Conservation (phyloP, 2,888 invertebrate genomes). For the Drosophila falleni region DNA sequence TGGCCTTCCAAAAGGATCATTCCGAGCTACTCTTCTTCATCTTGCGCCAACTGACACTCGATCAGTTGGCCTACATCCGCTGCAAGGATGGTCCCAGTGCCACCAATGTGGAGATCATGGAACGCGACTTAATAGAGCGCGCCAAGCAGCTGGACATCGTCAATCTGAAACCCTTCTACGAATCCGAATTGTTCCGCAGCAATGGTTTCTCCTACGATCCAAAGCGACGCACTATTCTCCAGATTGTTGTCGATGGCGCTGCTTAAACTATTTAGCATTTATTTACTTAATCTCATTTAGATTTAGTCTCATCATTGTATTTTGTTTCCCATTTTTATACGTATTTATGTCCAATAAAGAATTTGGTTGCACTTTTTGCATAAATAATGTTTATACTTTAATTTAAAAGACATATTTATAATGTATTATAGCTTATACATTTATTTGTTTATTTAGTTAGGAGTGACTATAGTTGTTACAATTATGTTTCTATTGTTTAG, state of each 20-base stretch:
- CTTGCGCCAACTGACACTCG: slow-evolving; percentile 95
- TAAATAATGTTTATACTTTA: background rate
- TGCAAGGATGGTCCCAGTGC: slow-evolving; percentile 89
- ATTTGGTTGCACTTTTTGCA: slow-evolving; percentile 13
- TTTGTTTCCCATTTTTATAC: slow-evolving; percentile 35
- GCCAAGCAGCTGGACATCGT: slow-evolving; percentile 96
- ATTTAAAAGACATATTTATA: background rate
- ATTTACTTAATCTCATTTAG: slow-evolving; percentile 52
- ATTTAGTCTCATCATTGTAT: slow-evolving; percentile 22
- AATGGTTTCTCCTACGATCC: slow-evolving; percentile 95
- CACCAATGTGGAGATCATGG: slow-evolving; percentile 92
- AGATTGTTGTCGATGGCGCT: slow-evolving; percentile 89
- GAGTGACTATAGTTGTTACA: background rate
- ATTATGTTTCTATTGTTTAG: background rate
- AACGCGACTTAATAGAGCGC: slow-evolving; percentile 93
- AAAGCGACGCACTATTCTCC: slow-evolving; percentile 93
- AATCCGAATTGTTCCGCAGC: slow-evolving; percentile 94
- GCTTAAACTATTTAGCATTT: slow-evolving; percentile 50
- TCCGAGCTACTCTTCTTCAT: slow-evolving; percentile 98
- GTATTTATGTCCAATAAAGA: slow-evolving; percentile 49
- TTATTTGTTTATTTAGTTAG: background rate
- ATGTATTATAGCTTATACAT: background rate
- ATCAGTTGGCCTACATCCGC: slow-evolving; percentile 94
- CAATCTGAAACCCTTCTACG: slow-evolving; percentile 95
- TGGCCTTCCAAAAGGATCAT: slow-evolving; percentile 97